A percentile compares a stretch with the other conserved stretches of the same genome.
phyloP scores from a whole-genome alignment of 2,113 vertebrate genomes.

The Nothocercus julius region DNA sequence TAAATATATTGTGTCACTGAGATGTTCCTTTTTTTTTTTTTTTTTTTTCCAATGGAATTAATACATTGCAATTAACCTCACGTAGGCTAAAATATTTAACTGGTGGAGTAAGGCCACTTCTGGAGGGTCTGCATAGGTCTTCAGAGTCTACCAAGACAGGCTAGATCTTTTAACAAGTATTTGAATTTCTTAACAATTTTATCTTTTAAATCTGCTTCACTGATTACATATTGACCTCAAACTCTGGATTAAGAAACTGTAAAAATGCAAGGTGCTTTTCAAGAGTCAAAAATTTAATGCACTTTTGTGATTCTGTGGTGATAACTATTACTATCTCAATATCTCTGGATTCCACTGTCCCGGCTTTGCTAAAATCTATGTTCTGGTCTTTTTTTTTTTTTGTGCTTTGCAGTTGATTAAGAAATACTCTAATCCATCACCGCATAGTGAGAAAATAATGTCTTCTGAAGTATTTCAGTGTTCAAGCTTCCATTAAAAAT shows the following conservation, averaged over 20 bases:
- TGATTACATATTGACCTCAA: neutral
- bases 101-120: neutral
- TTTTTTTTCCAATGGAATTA: neutral
- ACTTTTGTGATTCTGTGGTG: neutral
- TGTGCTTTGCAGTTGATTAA: conserved; percentile 70
- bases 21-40: neutral
- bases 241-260: neutral
- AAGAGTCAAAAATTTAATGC: neutral
- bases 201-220: neutral
- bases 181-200: neutral
- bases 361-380: conserved; percentile 40
- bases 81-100: neutral
- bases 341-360: conserved; percentile 11
- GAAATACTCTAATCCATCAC: conserved; percentile 67
- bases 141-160: neutral
- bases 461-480: conserved; percentile 64
- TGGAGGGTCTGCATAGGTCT: neutral
- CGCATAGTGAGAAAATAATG: conserved; percentile 67
- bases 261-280: neutral
- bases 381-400: conserved; percentile 30
- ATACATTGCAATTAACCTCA: neutral
- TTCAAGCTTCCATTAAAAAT: conserved; percentile 64
- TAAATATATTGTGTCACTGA: conserved; percentile 19
- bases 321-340: conserved; percentile 9
- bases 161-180: neutral